These are phyloP conservation scores for Gadus macrocephalus DNA, from an alignment of 2,113 vertebrate species.

Conservation along the genomic window DNA sequence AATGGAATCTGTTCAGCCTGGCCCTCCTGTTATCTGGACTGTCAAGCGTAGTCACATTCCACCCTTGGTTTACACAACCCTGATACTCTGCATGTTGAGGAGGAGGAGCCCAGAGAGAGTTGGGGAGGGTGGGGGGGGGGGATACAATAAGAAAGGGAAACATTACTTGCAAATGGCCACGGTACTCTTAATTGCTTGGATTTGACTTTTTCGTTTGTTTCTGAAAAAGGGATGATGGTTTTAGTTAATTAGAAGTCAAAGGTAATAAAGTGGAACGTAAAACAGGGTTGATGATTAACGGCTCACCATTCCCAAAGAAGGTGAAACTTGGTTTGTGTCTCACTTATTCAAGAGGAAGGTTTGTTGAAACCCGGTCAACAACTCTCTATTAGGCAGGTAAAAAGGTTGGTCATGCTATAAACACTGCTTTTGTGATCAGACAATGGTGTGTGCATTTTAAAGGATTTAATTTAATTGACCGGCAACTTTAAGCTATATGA, in stretches of 20 bases:
- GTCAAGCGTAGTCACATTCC: constrained; percentile 75
- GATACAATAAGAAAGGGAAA: constrained; percentile 23
- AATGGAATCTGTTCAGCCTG: constrained; percentile 65
- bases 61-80: constrained; percentile 53
- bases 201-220: background rate
- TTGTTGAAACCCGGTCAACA: background rate
- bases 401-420: too few species aligned
- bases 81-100: constrained; percentile 48
- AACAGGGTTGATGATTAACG: constrained; percentile 42
- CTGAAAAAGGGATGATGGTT: background rate
- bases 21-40: constrained; percentile 68
- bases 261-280: constrained; percentile 20
- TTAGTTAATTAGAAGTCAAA: background rate
- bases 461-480: too few species aligned
- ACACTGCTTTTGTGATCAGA: too few species aligned
- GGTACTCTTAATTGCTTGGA: constrained; percentile 1
- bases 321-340: background rate
- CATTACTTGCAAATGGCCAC: constrained; percentile 3
- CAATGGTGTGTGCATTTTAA: too few species aligned
- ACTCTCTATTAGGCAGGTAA: too few species aligned
- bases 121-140: constrained; percentile 23
- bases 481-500: too few species aligned
- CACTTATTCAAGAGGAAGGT: background rate
- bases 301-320: background rate
- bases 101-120: background rate